phyloP scores from a whole-genome alignment of 2,113 vertebrate species.

The Microtus pennsylvanicus region DNA sequence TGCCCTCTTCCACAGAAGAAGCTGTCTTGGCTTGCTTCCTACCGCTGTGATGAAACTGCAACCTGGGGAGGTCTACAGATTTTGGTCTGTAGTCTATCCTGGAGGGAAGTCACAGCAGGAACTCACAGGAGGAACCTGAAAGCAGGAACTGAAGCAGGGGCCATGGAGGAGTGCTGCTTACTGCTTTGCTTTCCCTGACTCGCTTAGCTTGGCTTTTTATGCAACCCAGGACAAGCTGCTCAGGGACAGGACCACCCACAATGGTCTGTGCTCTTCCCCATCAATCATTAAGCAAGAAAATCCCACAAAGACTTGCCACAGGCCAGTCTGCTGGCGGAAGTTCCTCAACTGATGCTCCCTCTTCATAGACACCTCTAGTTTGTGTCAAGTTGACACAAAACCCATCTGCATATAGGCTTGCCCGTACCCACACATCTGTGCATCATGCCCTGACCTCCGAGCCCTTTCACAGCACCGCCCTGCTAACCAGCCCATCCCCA shows the following conservation, averaged over 20 bases:
- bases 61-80: not conserved
- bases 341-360: not conserved
- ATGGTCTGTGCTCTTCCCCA: not conserved
- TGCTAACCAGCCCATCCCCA: accelerated
- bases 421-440: accelerated
- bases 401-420: not conserved
- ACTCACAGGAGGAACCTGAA: not conserved
- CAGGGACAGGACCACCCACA: too few species aligned
- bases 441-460: too few species aligned
- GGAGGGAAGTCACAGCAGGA: not conserved
- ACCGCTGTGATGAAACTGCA: not conserved
- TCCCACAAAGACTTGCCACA: not conserved
- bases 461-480: not conserved
- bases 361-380: not conserved
- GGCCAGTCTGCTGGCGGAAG: not conserved
- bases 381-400: not conserved
- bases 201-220: not conserved
- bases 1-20: not conserved
- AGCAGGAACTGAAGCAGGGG: not conserved
- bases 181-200: not conserved
- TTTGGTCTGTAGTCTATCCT: not conserved
- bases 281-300: not conserved
- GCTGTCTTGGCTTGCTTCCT: not conserved
- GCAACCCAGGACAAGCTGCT: too few species aligned
- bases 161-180: not conserved